These are phyloP conservation scores for Macrobrachium nipponense DNA, from an alignment of 1,140 invertebrate species.

Conservation along the genomic window DNA sequence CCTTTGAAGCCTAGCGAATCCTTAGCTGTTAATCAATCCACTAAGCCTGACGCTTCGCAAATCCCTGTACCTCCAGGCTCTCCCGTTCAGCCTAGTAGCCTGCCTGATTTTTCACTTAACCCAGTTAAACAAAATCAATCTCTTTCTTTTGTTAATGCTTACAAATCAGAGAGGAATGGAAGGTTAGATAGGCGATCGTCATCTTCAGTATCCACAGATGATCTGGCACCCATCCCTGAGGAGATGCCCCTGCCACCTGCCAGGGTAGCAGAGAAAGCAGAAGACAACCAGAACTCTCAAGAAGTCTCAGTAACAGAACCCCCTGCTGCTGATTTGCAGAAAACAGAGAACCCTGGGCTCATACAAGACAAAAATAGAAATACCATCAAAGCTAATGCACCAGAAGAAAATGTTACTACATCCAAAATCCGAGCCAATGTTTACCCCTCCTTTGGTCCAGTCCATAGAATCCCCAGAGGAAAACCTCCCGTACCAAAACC, in stretches of 20 bases:
- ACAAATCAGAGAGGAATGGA: constrained; percentile 43
- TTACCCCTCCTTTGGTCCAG: constrained; percentile 53
- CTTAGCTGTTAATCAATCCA: constrained; percentile 12
- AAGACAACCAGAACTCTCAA: constrained; percentile 15
- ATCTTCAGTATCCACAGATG: constrained; percentile 57
- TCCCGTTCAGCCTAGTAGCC: constrained; percentile 5
- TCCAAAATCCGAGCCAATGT: constrained; percentile 54
- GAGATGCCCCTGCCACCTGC: constrained; percentile 21
- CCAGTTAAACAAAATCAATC: constrained; percentile 36
- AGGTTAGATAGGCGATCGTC: constrained; percentile 52
- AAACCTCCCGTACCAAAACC: constrained; percentile 61
- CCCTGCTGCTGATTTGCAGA: neutral
- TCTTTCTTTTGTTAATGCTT: constrained; percentile 19
- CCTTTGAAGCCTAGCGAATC: constrained; percentile 38
- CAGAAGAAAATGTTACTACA: constrained; percentile 29
- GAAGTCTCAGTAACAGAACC: neutral
- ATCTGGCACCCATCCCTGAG: constrained; percentile 38
- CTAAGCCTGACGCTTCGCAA: constrained; percentile 34
- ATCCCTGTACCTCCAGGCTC: constrained; percentile 37
- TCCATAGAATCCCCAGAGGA: constrained; percentile 42
- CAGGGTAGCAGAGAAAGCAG: constrained; percentile 21
- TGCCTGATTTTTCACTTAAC: constrained; percentile 34
- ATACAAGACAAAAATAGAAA: constrained; percentile 23
- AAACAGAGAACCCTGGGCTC: neutral
- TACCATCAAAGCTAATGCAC: neutral